Evolutionary conservation across 2,797 vertebrate species (phyloP), one percentile per base, ranked within the genome.

Genomic region (Alcedo quadribrachys): DNA sequence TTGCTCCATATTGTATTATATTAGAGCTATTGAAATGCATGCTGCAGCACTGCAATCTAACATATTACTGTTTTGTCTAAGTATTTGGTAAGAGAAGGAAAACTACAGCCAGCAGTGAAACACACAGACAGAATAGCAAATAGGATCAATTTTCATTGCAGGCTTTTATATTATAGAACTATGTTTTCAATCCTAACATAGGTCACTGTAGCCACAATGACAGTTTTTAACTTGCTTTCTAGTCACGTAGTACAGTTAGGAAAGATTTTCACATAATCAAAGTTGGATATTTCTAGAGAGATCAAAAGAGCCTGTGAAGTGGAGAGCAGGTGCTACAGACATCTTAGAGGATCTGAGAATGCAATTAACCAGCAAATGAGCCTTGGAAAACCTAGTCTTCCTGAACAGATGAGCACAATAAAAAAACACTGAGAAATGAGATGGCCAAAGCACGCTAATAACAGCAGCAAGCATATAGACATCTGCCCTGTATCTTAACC

Each of bases 331-430:
- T 97, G 97, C 71, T 89, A 70, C 62, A 92, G 93, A 94, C 76
- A 96, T 97, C 96, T 97, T 97, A 91, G 87, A 97, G 95, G 96
- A 97, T 96, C 96, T 97, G 94, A 98, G 95, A 98, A 98, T 98
- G 98, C 98, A 99, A 98, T 99, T 99, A 99, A 98, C 98, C 98
- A 98, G 98, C 97, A 98, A 98, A 98, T 98, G 98, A 98, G 98
- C 96, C 98, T 98, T 98, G 97, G 97, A 97, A 98, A 98, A 98
- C 95, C 94, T 80, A 93, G 66, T 61, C 92, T 97, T 98, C 98
- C 97, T 97, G 98, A 98, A 98, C 97, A 98, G 98, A 98, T 97
- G 94, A 98, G 97, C 96, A 94, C 94, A 97, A 98, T 97, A 97
- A 98, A 98, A 98, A 98, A 97, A 96, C 96, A 96, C 94, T 78